A percentile compares a stretch with the other conserved stretches of the same genome.
Conservation (phyloP, 2,888 invertebrate genomes). For the Hylaea fasciaria region DNA sequence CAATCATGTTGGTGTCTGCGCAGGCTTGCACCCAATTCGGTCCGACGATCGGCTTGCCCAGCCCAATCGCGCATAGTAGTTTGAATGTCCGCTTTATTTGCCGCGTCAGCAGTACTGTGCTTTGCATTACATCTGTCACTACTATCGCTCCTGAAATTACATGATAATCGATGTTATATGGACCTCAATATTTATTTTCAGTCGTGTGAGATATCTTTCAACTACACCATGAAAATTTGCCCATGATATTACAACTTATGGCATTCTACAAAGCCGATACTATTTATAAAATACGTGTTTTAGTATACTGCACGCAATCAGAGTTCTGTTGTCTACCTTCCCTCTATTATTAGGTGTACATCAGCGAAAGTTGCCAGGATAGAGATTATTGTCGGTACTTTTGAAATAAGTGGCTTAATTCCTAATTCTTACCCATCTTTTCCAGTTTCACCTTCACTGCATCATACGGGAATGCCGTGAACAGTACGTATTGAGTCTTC, state of each 20-base stretch:
- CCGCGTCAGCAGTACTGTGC: conserved; percentile 82
- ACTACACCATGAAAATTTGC: too few relatives aligned
- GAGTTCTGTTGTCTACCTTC: too few relatives aligned
- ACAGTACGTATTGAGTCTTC: conserved; percentile 64
- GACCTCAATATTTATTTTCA: too few relatives aligned
- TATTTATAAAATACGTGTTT: too few relatives aligned
- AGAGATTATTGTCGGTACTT: too few relatives aligned
- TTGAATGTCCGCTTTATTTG: conserved; percentile 85
- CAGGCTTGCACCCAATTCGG: conserved; percentile 75
- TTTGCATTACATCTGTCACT: conserved; percentile 78
- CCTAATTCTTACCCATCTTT: conserved; percentile 67
- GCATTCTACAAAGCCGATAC: too few relatives aligned
- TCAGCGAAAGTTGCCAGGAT: too few relatives aligned
- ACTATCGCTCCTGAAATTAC: conserved; percentile 81
- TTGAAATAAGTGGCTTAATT: too few relatives aligned
- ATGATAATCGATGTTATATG: neutral
- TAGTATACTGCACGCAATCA: too few relatives aligned
- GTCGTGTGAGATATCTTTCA: too few relatives aligned
- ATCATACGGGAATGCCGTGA: conserved; percentile 70
- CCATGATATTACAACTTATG: too few relatives aligned
- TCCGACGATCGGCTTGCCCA: conserved; percentile 85
- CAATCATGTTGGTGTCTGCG: conserved; percentile 60
- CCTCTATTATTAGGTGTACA: too few relatives aligned
- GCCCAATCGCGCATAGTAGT: conserved; percentile 84
- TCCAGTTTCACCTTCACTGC: conserved; percentile 65